phyloP scores from a whole-genome alignment of 2,113 vertebrate genomes.

The Theropithecus gelada region DNA sequence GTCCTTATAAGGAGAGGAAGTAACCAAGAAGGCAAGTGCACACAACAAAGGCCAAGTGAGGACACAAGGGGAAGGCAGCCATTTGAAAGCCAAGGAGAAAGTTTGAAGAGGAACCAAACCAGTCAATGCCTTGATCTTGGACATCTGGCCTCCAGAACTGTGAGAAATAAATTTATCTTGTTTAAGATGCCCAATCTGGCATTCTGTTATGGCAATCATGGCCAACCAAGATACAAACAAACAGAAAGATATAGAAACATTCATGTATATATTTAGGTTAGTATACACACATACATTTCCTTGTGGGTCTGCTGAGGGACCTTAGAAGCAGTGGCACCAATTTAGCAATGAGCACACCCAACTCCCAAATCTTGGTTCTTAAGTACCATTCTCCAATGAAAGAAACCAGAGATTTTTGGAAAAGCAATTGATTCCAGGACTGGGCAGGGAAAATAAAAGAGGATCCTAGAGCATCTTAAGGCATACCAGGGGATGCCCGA shows the following conservation, averaged over 20 bases:
- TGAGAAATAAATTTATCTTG: not conserved
- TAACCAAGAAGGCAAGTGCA: not conserved
- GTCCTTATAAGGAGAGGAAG: not conserved
- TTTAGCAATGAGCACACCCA: not conserved
- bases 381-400: not conserved
- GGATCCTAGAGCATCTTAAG: not conserved
- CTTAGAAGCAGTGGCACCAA: not conserved
- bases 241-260: not conserved
- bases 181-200: not conserved
- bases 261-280: not conserved
- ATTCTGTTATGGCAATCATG: not conserved
- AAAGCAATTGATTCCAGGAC: not conserved
- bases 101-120: not conserved
- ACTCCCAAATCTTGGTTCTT: not conserved
- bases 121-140: not conserved
- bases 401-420: not conserved
- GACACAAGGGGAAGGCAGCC: not conserved
- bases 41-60: not conserved
- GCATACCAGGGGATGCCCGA: not conserved
- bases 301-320: not conserved
- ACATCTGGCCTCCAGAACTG: not conserved
- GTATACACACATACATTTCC: not conserved
- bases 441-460: not conserved
- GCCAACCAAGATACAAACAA: not conserved
- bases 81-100: not conserved